phyloP scores from a whole-genome alignment of 2,888 invertebrate species.

The Octodonta nipae region DNA sequence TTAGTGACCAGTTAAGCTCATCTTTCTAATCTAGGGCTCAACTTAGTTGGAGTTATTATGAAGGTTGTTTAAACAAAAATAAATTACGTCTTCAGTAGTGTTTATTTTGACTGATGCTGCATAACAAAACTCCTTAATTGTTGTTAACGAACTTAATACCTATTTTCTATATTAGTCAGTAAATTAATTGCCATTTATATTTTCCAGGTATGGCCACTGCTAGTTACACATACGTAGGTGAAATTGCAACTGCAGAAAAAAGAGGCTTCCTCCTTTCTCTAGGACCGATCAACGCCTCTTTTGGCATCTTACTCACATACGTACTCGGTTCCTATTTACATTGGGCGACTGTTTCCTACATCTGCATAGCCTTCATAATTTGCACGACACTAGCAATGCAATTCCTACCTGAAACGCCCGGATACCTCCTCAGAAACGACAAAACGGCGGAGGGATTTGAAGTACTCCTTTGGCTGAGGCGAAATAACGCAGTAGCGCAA shows the following conservation, averaged over 20 bases:
- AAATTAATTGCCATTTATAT: no score
- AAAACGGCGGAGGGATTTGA: slow-evolving; percentile 43
- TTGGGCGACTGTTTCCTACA: slow-evolving; percentile 52
- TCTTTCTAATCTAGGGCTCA: no score
- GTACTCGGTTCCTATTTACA: slow-evolving; percentile 51
- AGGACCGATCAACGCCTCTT: slow-evolving; percentile 57
- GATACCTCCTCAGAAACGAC: slow-evolving; percentile 49
- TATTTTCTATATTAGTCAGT: no score
- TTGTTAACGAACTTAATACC: no score
- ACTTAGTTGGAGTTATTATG: no score
- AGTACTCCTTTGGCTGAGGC: slow-evolving; percentile 51
- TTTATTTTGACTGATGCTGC: no score
- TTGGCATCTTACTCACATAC: slow-evolving; percentile 59
- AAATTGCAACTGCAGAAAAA: slow-evolving; percentile 54
- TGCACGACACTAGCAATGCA: slow-evolving; percentile 46
- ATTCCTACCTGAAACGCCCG: slow-evolving; percentile 55
- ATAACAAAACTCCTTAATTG: no score
- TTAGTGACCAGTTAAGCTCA: no score
- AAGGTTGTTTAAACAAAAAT: no score
- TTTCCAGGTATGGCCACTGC: slow-evolving; percentile 54
- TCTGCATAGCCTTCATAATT: slow-evolving; percentile 45
- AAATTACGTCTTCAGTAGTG: no score
- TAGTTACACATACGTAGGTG: slow-evolving; percentile 54
- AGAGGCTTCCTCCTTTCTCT: slow-evolving; percentile 55
- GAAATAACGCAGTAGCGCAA: slow-evolving; percentile 48